These are phyloP conservation scores for Perca schrenkii DNA, from an alignment of 2,113 vertebrate species.

Conservation along the genomic window DNA sequence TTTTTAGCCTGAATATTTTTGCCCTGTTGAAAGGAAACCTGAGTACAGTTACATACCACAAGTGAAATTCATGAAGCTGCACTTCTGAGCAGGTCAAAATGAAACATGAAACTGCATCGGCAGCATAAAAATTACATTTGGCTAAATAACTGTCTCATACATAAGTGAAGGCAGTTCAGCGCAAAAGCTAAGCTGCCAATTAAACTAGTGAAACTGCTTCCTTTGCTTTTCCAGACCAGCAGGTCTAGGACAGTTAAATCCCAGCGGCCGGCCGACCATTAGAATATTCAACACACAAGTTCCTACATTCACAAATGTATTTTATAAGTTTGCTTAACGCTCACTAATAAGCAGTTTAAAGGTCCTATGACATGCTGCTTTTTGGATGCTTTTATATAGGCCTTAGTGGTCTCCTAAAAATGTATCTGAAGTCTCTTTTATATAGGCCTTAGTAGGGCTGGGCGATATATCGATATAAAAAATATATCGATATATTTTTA, in stretches of 20 bases:
- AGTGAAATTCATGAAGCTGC: constrained; percentile 23
- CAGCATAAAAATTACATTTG: constrained; percentile 48
- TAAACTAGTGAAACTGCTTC: constrained; percentile 44
- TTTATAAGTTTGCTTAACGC: constrained; percentile 18
- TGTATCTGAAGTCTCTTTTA: too few species aligned
- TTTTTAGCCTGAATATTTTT: background rate
- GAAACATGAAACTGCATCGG: constrained; percentile 27
- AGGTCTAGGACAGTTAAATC: constrained; percentile 50
- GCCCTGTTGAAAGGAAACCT: background rate
- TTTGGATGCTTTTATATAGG: too few species aligned
- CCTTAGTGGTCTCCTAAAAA: too few species aligned
- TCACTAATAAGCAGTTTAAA: constrained; percentile 35
- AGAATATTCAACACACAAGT: constrained; percentile 4
- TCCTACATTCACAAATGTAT: constrained; percentile 39
- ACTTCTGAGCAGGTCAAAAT: constrained; percentile 40
- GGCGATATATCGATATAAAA: too few species aligned
- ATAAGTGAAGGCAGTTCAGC: constrained; percentile 35
- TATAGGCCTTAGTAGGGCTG: too few species aligned
- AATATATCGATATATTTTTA: too few species aligned
- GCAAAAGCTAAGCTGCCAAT: constrained; percentile 46
- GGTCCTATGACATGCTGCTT: too few species aligned
- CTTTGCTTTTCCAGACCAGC: constrained; percentile 60
- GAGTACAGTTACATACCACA: background rate
- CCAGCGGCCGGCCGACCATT: background rate
- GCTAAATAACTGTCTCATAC: constrained; percentile 31